phyloP scores from a whole-genome alignment of 1,140 invertebrate genomes.

The Meloidogyne floridensis region DNA sequence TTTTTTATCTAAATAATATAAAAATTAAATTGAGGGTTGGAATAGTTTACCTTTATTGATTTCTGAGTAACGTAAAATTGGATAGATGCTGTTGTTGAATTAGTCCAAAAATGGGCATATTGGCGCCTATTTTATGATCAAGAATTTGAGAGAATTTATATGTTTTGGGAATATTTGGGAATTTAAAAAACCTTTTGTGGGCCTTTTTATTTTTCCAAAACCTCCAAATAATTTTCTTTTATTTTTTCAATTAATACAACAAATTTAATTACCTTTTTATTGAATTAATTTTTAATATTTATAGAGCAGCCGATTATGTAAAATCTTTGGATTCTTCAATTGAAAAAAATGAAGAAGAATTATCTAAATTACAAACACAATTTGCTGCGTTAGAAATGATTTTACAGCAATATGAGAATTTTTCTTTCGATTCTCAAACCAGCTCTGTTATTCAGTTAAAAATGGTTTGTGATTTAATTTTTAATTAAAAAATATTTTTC shows the following conservation, averaged over 20 bases:
- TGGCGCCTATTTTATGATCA: no score
- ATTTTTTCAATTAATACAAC: no score
- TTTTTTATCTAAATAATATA: not conserved
- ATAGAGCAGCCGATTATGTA: slow-evolving; percentile 61
- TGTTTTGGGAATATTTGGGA: no score
- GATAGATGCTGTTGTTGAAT: no score
- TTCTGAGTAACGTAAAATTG: no score
- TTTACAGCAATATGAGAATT: slow-evolving; percentile 59
- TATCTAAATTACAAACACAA: slow-evolving; percentile 50
- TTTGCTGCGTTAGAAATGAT: slow-evolving; percentile 60
- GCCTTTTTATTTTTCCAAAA: no score
- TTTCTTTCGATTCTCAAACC: slow-evolving; percentile 50
- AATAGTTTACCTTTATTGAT: no score
- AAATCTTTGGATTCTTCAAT: slow-evolving; percentile 57
- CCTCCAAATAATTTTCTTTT: no score
- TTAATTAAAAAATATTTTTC: slow-evolving; percentile 8
- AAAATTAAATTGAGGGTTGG: not conserved
- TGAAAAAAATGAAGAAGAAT: slow-evolving; percentile 53
- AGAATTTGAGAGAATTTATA: no score
- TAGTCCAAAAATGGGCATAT: no score
- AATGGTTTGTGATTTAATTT: slow-evolving; percentile 43
- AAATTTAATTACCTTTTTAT: not conserved
- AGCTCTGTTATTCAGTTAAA: slow-evolving; percentile 50
- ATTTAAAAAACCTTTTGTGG: no score
- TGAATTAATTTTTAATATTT: slow-evolving; percentile 13